Conservation (phyloP, 1,140 invertebrate genomes). For the Eurosta solidaginis region DNA sequence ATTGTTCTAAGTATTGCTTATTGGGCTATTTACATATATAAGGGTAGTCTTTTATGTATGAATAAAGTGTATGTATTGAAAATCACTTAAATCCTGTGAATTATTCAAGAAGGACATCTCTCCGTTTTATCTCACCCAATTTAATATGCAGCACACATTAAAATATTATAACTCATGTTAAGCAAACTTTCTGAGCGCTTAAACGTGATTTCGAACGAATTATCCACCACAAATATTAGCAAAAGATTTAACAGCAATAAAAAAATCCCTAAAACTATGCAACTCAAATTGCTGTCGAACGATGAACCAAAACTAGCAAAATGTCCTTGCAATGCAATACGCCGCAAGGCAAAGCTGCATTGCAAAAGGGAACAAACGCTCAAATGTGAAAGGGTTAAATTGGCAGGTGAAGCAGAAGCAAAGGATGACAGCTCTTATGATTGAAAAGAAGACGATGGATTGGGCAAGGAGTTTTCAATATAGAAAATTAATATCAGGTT, state of each 20-base stretch:
- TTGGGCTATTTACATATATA: no score
- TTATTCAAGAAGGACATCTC: no score
- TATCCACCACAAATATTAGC: slow-evolving; percentile 17
- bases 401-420: slow-evolving; percentile 4
- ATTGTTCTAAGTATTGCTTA: no score
- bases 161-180: background rate
- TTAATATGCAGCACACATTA: background rate
- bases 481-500: background rate
- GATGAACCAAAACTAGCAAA: background rate
- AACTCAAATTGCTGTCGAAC: background rate
- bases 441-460: background rate
- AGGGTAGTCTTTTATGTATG: no score
- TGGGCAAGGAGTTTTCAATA: background rate
- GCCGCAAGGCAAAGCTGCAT: background rate
- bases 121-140: no score
- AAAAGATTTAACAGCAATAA: background rate
- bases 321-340: background rate
- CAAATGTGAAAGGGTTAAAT: background rate
- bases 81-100: no score
- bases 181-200: background rate
- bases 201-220: background rate
- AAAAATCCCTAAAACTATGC: background rate
- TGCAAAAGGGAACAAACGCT: background rate
- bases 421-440: slow-evolving; percentile 25
- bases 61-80: no score